Evolutionary conservation across 2,888 invertebrate species (phyloP), one percentile per base, ranked within the genome.

Genomic region (Alentia gelatinosa): DNA sequence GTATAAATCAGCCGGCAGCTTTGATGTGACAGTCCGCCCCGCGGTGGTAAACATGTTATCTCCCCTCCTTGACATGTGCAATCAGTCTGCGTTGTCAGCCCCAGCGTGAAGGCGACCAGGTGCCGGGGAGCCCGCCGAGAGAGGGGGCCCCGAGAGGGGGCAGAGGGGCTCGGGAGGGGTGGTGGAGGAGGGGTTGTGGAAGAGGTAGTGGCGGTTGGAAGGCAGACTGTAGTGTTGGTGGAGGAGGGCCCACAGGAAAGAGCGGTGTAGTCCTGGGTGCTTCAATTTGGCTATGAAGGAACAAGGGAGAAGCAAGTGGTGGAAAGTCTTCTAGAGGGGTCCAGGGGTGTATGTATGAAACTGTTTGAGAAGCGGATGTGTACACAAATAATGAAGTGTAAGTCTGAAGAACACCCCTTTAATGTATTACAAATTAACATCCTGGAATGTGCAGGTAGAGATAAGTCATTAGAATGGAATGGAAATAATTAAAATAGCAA

Each of bases 41-140:
- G 47, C 30, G 86, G 86, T 47, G 86, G 86, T 86, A 86, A 86
- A 86, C 86, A 86, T 50, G 47, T 86, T 86, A 86, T 86, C 86
- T 86, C 50, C 86, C 35, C 33, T 47, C 23, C 86, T 86, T 86
- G 86, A 86, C 86, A 86, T 86, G 86, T 50, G 86, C 86, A 86
- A 86, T 86, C 86, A 86, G 86, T 86, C 86, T 86, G 33, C 33
- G 86, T 35, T 47, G 86, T 86, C 86, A 86, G 86, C 19, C 83
- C 15, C 42, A 39, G 23, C 83, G 83, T 40, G 83, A 83, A 26
- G 83, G 39, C 26, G 15, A 40, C 83, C 83, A 83, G 83, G 83
- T 83, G 83, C 40, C 37, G 83, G 9, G n/a, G 35, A 9, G 3
- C 5, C 39, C 35, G 23, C 35, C 5, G 39, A 35, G 15, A 15